phyloP scores from a whole-genome alignment of 1,140 invertebrate genomes.

The Drosophila trapezifrons region DNA sequence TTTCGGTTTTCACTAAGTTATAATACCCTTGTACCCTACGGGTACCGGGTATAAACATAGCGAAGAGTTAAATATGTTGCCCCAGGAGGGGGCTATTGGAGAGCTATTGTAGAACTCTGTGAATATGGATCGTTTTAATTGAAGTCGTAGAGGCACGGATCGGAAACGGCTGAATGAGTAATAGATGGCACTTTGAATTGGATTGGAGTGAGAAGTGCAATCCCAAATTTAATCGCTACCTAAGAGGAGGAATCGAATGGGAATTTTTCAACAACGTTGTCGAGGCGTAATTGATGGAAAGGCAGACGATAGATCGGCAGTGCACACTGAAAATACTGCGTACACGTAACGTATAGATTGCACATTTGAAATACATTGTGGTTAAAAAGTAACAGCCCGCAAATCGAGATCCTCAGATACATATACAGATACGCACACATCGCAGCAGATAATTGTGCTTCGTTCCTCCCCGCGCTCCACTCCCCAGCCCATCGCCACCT shows the following conservation, averaged over 20 bases:
- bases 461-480: slow-evolving; percentile 17
- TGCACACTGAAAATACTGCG: slow-evolving; percentile 16
- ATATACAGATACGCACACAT: slow-evolving; percentile 54
- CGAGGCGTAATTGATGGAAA: slow-evolving; percentile 65
- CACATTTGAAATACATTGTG: slow-evolving; percentile 82
- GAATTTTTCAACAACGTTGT: slow-evolving; percentile 19
- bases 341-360: slow-evolving; percentile 66
- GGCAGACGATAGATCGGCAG: slow-evolving; percentile 52
- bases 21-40: too few relatives aligned
- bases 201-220: background rate
- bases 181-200: background rate
- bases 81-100: too few relatives aligned
- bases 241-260: background rate
- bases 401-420: slow-evolving; percentile 51
- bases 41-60: too few relatives aligned
- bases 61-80: too few relatives aligned
- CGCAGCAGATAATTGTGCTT: slow-evolving; percentile 67
- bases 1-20: too few relatives aligned
- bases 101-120: too few relatives aligned
- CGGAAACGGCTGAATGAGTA: background rate
- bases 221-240: slow-evolving; percentile 1
- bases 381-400: slow-evolving; percentile 74
- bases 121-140: background rate
- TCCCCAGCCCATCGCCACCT: slow-evolving; percentile 11
- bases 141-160: background rate